These are phyloP conservation scores for Heliconius hewitsoni DNA, from an alignment of 1,140 invertebrate species.

Conservation along the genomic window DNA sequence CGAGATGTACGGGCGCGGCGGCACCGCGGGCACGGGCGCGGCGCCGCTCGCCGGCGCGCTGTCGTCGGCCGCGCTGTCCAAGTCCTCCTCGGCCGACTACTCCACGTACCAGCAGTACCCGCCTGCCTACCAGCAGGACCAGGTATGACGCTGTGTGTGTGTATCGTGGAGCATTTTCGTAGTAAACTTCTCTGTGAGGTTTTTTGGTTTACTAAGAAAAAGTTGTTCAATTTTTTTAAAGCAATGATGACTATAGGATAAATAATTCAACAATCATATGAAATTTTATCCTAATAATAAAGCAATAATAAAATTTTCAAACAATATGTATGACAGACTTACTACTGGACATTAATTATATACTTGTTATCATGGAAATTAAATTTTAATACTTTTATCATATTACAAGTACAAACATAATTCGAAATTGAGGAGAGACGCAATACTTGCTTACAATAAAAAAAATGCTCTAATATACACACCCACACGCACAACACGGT, in stretches of 20 bases:
- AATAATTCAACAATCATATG: too few relatives aligned
- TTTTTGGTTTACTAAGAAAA: too few relatives aligned
- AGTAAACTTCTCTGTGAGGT: too few relatives aligned
- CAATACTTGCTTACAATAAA: not conserved
- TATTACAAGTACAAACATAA: not conserved
- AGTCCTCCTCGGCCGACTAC: conserved; percentile 77
- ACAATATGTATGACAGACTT: too few relatives aligned
- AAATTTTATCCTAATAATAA: too few relatives aligned
- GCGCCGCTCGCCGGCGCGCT: conserved; percentile 70
- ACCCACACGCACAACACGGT: not conserved
- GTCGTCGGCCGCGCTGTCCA: conserved; percentile 71
- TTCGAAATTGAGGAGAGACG: not conserved
- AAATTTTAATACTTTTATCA: too few relatives aligned
- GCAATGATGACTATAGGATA: too few relatives aligned
- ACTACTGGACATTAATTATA: too few relatives aligned
- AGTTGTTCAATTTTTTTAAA: too few relatives aligned
- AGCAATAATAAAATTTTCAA: too few relatives aligned
- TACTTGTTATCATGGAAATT: too few relatives aligned
- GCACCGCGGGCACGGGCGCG: conserved; percentile 62
- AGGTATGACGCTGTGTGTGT: conserved; percentile 53
- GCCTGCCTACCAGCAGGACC: conserved; percentile 80
- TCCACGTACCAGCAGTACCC: conserved; percentile 81
- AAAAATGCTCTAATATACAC: not conserved
- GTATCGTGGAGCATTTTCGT: too few relatives aligned
- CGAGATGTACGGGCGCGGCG: conserved; percentile 77